These are phyloP conservation scores for Empis stercorea DNA, from an alignment of 2,888 invertebrate species.

Conservation along the genomic window DNA sequence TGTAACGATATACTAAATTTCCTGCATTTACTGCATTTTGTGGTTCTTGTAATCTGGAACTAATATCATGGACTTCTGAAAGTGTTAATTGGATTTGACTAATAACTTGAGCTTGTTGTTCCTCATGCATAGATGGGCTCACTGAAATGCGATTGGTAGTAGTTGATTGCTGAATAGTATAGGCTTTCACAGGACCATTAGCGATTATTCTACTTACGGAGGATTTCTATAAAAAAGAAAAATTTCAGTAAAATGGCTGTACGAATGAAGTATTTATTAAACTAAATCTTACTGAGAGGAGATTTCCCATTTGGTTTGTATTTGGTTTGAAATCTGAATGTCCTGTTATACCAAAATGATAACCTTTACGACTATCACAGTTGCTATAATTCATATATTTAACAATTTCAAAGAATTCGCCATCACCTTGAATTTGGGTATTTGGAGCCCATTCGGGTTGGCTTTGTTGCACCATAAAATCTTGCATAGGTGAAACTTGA, in stretches of 20 bases:
- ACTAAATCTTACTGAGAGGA: constrained; percentile 35
- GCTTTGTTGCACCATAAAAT: constrained; percentile 41
- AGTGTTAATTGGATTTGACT: constrained; percentile 46
- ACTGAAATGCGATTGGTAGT: constrained; percentile 48
- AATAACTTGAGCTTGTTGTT: constrained; percentile 48
- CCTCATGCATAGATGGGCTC: constrained; percentile 44
- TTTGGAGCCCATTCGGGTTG: constrained; percentile 41
- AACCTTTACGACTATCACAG: constrained; percentile 47
- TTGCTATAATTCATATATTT: constrained; percentile 53
- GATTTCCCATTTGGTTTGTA: constrained; percentile 39
- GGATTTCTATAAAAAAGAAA: constrained; percentile 36
- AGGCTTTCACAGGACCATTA: constrained; percentile 40
- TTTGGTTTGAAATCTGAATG: constrained; percentile 42
- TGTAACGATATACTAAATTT: constrained; percentile 43
- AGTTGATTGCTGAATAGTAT: constrained; percentile 50
- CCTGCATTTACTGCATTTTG: constrained; percentile 32
- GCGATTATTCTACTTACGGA: constrained; percentile 45
- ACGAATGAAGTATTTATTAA: too few species aligned
- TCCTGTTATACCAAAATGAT: constrained; percentile 50
- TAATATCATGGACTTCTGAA: constrained; percentile 15
- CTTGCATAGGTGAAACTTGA: constrained; percentile 46
- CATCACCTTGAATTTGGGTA: constrained; percentile 36
- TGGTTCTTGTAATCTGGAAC: not conserved
- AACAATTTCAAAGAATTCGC: constrained; percentile 45
- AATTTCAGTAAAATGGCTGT: too few species aligned